Evolutionary conservation across 1,140 invertebrate genomes (phyloP).

Genomic region (Drosophila grimshawi): DNA sequence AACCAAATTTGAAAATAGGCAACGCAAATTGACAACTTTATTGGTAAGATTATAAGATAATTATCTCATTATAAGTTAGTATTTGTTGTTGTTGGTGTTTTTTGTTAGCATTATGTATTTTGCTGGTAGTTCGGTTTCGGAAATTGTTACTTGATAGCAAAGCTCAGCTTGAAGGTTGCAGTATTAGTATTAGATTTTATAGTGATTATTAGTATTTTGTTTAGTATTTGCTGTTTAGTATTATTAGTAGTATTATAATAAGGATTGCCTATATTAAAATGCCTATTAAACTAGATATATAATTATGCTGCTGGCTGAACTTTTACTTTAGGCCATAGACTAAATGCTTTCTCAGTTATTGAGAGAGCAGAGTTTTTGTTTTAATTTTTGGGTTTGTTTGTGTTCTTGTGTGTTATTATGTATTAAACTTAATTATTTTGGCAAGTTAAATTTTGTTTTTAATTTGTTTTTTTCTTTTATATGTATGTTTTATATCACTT

Average conservation of each 20-base stretch:
- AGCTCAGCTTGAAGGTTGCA: constrained; percentile 58
- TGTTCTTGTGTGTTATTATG: constrained; percentile 31
- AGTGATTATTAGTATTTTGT: constrained; percentile 43
- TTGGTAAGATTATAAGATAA: constrained; percentile 36
- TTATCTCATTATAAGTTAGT: constrained; percentile 9
- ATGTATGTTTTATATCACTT: constrained; percentile 70
- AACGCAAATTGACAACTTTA: constrained; percentile 58
- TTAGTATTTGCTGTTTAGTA: constrained; percentile 22
- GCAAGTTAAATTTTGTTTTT: constrained; percentile 60
- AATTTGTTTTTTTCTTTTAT: constrained; percentile 38
- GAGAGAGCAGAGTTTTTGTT: constrained; percentile 46
- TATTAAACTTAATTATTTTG: constrained; percentile 77
- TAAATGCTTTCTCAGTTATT: constrained; percentile 27
- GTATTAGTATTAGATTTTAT: constrained; percentile 35
- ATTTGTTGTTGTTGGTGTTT: constrained; percentile 15
- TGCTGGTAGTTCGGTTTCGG: constrained; percentile 42
- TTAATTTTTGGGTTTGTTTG: constrained; percentile 1
- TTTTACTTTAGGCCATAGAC: constrained; percentile 46
- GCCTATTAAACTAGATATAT: constrained; percentile 46
- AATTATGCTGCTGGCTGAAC: constrained; percentile 48
- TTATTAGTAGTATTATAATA: constrained; percentile 44
- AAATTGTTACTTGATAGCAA: constrained; percentile 52
- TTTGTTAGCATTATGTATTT: constrained; percentile 28
- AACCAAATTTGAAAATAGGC: constrained; percentile 48
- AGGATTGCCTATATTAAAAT: constrained; percentile 51